Conservation (phyloP, 2,113 vertebrate species). For the Aegithalos caudatus region DNA sequence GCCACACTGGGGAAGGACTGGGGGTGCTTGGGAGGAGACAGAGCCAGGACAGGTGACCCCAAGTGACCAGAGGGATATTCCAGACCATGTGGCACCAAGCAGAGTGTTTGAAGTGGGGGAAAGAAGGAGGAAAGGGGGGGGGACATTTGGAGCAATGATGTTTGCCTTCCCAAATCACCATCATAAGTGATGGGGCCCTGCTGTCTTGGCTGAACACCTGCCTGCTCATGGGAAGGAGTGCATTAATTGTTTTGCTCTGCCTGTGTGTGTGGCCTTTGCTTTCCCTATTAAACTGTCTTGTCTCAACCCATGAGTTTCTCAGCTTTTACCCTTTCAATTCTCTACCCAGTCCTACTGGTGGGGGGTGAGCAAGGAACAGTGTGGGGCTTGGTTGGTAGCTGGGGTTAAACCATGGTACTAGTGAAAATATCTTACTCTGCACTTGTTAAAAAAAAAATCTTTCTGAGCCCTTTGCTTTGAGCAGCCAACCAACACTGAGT, state of each 20-base stretch:
- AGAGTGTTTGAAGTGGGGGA: background rate
- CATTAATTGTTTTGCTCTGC: background rate
- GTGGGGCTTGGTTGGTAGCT: background rate
- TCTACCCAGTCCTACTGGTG: background rate
- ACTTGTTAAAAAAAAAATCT: background rate
- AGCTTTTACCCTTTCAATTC: background rate
- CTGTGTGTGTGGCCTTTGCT: background rate
- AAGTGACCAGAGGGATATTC: background rate
- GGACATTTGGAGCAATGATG: background rate
- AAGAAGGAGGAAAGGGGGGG: background rate
- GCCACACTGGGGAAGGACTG: background rate
- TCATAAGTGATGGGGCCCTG: background rate
- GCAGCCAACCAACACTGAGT: no score
- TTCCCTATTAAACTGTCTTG: background rate
- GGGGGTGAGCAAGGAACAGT: background rate
- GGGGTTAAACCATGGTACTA: background rate
- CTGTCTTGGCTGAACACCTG: background rate
- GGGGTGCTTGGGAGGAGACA: background rate
- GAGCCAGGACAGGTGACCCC: background rate
- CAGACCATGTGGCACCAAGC: background rate
- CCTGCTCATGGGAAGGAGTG: background rate
- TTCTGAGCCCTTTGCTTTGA: background rate
- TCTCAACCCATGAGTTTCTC: no score
- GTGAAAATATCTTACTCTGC: background rate
- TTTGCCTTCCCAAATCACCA: background rate